These are phyloP conservation scores for Nematostella vectensis DNA, from an alignment of 92 coral and sea anemone species.

Conservation along the genomic window DNA sequence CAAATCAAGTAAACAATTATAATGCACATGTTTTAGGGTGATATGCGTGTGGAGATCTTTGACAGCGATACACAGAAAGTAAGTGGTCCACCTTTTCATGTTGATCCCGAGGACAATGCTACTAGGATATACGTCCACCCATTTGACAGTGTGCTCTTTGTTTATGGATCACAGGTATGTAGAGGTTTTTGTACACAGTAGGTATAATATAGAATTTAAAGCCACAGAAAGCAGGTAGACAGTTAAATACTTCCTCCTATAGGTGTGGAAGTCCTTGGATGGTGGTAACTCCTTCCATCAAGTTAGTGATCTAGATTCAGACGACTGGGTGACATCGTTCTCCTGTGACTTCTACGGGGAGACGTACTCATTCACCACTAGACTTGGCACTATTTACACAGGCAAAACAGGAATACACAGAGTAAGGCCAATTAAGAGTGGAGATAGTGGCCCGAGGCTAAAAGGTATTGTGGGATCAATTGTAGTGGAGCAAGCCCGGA, in stretches of 20 bases:
- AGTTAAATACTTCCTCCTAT: neutral
- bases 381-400: conserved; percentile 48
- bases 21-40: too few species aligned
- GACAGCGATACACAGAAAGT: neutral
- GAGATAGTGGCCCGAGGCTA: neutral
- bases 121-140: conserved; percentile 44
- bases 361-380: conserved; percentile 46
- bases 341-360: conserved; percentile 57
- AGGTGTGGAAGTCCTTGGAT: conserved; percentile 95
- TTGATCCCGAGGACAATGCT: conserved; percentile 27
- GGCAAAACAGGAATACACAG: conserved; percentile 68
- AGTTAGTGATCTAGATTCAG: conserved; percentile 39
- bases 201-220: neutral
- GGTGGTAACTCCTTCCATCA: conserved; percentile 84
- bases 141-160: conserved; percentile 50
- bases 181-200: neutral
- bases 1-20: too few species aligned
- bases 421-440: conserved; percentile 4
- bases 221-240: too few species aligned
- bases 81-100: conserved; percentile 40
- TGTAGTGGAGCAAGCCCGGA: conserved; percentile 9
- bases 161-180: conserved; percentile 88
- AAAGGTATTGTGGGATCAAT: conserved; percentile 5
- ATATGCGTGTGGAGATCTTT: conserved; percentile 13
- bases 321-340: conserved; percentile 55